These are phyloP conservation scores for Cisticola juncidis DNA, from an alignment of 2,113 vertebrate species.

Conservation along the genomic window DNA sequence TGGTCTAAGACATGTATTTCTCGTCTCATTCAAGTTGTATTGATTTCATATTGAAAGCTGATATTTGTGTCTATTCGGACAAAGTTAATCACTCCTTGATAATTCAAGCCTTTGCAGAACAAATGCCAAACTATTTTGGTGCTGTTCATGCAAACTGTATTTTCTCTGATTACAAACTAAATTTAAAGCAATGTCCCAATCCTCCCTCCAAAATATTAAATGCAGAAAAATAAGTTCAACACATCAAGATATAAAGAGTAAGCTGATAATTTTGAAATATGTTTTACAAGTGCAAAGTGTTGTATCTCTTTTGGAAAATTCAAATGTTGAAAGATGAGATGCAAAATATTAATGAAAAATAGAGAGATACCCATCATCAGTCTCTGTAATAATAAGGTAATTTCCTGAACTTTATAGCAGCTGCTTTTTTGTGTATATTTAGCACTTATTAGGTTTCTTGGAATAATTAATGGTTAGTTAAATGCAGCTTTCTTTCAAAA, in stretches of 20 bases:
- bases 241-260: background rate
- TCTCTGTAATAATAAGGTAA: background rate
- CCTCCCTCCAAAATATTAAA: background rate
- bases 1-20: background rate
- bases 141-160: background rate
- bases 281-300: background rate
- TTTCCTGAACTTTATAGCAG: background rate
- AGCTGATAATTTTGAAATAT: background rate
- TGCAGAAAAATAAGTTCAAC: background rate
- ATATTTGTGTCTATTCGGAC: background rate
- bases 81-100: background rate
- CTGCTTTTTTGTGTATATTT: background rate
- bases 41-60: background rate
- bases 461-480: background rate
- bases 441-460: background rate
- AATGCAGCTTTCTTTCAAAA: background rate
- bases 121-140: background rate
- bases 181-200: background rate
- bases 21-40: background rate
- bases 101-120: background rate
- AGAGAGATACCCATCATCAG: background rate
- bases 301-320: background rate
- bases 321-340: background rate
- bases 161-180: background rate
- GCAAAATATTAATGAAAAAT: background rate